These are phyloP conservation scores for Phylloscopus trochilus DNA, from an alignment of 2,113 vertebrate species.

Conservation along the genomic window DNA sequence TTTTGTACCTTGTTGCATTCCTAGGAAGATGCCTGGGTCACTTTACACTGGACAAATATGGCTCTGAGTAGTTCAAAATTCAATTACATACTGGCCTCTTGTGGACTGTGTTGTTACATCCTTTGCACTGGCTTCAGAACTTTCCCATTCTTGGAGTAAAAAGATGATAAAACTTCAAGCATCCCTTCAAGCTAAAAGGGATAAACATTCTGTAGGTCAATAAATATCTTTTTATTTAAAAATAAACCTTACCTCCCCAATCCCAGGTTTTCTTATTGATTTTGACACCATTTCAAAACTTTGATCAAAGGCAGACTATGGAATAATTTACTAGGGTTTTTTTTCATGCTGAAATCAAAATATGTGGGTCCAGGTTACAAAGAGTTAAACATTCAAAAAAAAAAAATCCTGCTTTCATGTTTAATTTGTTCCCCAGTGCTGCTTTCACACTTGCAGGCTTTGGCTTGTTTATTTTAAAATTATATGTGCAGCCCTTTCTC, in stretches of 20 bases:
- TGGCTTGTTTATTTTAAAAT: background rate
- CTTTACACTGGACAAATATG: background rate
- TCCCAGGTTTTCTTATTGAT: background rate
- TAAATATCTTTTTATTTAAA: background rate
- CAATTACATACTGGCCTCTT: constrained; percentile 39
- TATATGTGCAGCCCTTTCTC: background rate
- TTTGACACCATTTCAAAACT: background rate
- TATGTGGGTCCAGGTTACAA: background rate
- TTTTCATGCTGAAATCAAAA: background rate
- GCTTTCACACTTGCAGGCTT: background rate
- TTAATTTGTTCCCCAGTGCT: background rate
- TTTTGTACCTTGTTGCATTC: background rate
- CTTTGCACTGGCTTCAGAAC: background rate
- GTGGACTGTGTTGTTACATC: constrained; percentile 26
- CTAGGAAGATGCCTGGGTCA: background rate
- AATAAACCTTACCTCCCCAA: background rate
- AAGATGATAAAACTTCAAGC: background rate
- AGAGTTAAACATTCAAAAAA: background rate
- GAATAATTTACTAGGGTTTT: background rate
- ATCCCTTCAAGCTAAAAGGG: background rate
- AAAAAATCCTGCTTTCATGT: background rate
- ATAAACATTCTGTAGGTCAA: background rate
- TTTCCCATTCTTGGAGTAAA: background rate
- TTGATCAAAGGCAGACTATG: background rate
- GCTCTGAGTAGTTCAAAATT: background rate